Percentiles rank a stretch among this genome's conserved stretches.
phyloP scores from a whole-genome alignment of 2,888 invertebrate species.

The Argyresthia albistria region DNA sequence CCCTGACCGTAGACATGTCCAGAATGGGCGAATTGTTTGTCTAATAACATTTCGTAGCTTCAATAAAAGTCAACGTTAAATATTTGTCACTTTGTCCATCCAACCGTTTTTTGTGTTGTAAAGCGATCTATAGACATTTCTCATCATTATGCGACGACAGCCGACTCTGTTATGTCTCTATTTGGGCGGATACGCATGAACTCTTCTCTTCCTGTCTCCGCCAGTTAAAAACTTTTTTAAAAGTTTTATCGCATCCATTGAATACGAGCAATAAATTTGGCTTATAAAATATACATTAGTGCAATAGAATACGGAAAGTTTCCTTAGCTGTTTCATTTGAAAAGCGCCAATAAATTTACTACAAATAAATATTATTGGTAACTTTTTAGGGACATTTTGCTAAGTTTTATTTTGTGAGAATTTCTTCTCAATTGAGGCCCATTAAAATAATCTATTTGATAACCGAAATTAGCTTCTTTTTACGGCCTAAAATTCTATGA shows the following conservation, averaged over 20 bases:
- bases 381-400: not conserved
- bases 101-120: conserved; percentile 29
- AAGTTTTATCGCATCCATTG: conserved; percentile 39
- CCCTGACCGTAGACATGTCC: conserved; percentile 51
- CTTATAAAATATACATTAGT: conserved; percentile 33
- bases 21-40: conserved; percentile 71
- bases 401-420: too few species aligned
- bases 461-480: too few species aligned
- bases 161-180: conserved; percentile 42
- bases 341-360: not conserved
- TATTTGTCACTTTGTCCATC: conserved; percentile 51
- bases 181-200: conserved; percentile 47
- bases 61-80: conserved; percentile 58
- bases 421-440: too few species aligned
- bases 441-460: too few species aligned
- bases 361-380: not conserved
- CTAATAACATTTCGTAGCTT: conserved; percentile 64
- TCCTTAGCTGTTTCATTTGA: not conserved
- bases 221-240: conserved; percentile 38
- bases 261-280: conserved; percentile 38
- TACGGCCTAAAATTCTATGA: too few species aligned
- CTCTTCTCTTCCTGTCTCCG: conserved; percentile 46
- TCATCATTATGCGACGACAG: conserved; percentile 33
- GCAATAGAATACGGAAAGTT: conserved; percentile 1
- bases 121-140: conserved; percentile 48